Conservation (phyloP, 1,140 invertebrate species). For the Aphelinus atriplicis region DNA sequence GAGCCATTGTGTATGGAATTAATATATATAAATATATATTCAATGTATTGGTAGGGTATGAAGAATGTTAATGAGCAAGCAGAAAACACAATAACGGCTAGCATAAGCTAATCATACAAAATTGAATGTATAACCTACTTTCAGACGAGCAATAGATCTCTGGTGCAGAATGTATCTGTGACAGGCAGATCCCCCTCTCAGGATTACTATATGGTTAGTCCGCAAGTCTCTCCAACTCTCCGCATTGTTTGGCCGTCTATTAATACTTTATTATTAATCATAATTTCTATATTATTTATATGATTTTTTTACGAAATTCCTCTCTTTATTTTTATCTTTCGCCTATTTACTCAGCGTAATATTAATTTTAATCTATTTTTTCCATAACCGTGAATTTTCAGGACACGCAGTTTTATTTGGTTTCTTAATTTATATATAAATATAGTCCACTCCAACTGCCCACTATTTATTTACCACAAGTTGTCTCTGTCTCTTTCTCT, state of each 20-base stretch:
- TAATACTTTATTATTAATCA: conserved; percentile 36
- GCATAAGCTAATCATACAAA: conserved; percentile 54
- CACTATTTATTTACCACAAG: no score
- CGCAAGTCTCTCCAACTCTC: conserved; percentile 63
- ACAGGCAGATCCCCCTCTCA: conserved; percentile 68
- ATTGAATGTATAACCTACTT: conserved; percentile 68
- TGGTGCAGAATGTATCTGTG: conserved; percentile 69
- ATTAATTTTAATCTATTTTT: no score
- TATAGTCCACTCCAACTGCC: no score
- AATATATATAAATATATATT: conserved; percentile 7
- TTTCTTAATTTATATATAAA: conserved; percentile 7
- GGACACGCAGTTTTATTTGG: conserved; percentile 24
- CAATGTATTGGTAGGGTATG: conserved; percentile 6
- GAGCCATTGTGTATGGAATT: conserved; percentile 2
- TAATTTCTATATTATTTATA: conserved; percentile 23
- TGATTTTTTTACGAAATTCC: neutral
- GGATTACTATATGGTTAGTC: conserved; percentile 69
- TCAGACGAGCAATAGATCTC: conserved; percentile 69
- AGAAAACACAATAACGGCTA: conserved; percentile 44
- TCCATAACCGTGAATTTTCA: conserved; percentile 12
- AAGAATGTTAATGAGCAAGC: conserved; percentile 34
- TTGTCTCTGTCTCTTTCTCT: neutral
- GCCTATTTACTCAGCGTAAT: conserved; percentile 28
- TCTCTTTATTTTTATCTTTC: conserved; percentile 30
- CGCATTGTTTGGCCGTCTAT: conserved; percentile 67